Base-by-base conservation (phyloP, 2,113 vertebrate genomes). In the Numenius arquata region DNA sequence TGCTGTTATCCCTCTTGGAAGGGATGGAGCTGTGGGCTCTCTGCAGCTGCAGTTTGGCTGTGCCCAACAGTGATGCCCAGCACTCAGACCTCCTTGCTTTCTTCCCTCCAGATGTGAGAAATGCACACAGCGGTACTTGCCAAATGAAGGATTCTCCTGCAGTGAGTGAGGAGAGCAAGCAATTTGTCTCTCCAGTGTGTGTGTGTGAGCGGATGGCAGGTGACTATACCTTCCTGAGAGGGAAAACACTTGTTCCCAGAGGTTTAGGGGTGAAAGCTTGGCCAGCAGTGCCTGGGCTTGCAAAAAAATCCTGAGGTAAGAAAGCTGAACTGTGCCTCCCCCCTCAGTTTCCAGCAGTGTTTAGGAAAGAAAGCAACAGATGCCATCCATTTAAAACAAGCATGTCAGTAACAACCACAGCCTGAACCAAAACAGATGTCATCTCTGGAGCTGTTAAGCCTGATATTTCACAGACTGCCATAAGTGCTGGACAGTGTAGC, bases 341-440 rank as follows among this genome's bases (percentile, higher is more conserved):
- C 15, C 36, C 52, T 77, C 53, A 32, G 18, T 38, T 84, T 89
- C 43, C 80, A 77, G 55, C 91, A 87, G 65, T 2, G 2, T 40
- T 87, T 74, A 81, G 65, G 76, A 81, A 92, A 90, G 80, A 40
- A 91, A 70, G 91, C 80, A 91, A 67, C 93, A 95, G 61, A 95
- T 78, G 91, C 95, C 93, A 89, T 85, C 80, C 94, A 91, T 95
- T 95, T 97, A 81, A 89, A 95, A 84, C 76, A 90, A 77, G 83
- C 61, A 50, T 80, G 76, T 93, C 93, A 93, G 86, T 41, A 92
- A 96, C 80, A 95, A 63, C 72, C 73, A 90, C 58, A 81, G 89
- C 73, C 76, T 96, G 93, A 97, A 78, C 89, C 93, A 92, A 95
- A 96, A 7, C 96, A 97, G 96, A 92, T 96, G 93, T 94, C 76